These are phyloP conservation scores for Leptatherina wallacei DNA, from an alignment of 2,797 vertebrate genomes.

Conservation along the genomic window DNA sequence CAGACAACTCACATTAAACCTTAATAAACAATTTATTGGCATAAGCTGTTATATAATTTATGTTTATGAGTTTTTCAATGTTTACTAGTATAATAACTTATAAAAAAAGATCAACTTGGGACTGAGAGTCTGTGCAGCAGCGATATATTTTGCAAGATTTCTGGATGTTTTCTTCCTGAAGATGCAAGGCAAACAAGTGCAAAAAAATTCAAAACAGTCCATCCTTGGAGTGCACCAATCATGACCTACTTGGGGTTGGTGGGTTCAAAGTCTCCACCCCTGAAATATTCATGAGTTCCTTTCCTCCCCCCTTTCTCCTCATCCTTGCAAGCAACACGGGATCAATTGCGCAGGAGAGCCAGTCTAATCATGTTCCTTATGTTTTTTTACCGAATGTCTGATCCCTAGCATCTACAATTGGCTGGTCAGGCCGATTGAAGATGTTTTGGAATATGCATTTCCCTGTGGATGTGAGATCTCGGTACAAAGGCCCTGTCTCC, in stretches of 20 bases:
- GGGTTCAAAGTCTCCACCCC: slow-evolving; percentile 78
- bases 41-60: slow-evolving; percentile 54
- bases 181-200: slow-evolving; percentile 68
- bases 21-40: slow-evolving; percentile 67
- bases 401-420: slow-evolving; percentile 58
- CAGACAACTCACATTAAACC: slow-evolving; percentile 52
- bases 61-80: slow-evolving; percentile 63
- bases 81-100: slow-evolving; percentile 69
- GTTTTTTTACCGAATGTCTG: slow-evolving; percentile 31
- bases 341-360: slow-evolving; percentile 68
- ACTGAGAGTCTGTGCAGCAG: slow-evolving; percentile 32
- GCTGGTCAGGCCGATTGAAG: slow-evolving; percentile 71
- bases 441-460: slow-evolving; percentile 72
- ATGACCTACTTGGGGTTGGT: slow-evolving; percentile 76
- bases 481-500: slow-evolving; percentile 58
- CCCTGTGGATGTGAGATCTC: slow-evolving; percentile 53
- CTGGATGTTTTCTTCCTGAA: slow-evolving; percentile 67
- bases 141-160: slow-evolving; percentile 56
- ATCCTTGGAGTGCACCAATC: slow-evolving; percentile 70
- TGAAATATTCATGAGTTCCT: slow-evolving; percentile 81
- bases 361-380: slow-evolving; percentile 42
- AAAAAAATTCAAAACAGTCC: slow-evolving; percentile 63
- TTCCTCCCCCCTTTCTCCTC: slow-evolving; percentile 50
- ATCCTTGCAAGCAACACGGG: slow-evolving; percentile 52
- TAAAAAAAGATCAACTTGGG: slow-evolving; percentile 50